Conservation (phyloP, 2,113 vertebrate genomes). For the Catharus bicknelli region DNA sequence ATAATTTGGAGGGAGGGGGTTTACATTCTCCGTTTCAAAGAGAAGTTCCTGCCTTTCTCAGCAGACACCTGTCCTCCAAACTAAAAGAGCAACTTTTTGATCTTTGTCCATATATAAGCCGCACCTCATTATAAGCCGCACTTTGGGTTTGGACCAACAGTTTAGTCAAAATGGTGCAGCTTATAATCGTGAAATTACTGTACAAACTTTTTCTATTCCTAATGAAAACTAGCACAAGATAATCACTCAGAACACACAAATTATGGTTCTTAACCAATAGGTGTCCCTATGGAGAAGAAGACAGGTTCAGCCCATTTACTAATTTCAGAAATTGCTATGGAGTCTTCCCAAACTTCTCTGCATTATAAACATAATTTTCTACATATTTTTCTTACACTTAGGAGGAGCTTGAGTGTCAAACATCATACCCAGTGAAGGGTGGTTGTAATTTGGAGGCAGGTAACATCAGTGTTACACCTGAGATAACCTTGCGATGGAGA, state of each 20-base stretch:
- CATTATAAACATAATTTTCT: not conserved
- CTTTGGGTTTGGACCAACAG: no score
- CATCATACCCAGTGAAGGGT: not conserved
- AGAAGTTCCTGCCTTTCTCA: no score
- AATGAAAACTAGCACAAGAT: not conserved
- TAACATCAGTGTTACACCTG: rapidly evolving
- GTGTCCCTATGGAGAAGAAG: not conserved
- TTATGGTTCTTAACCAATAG: not conserved
- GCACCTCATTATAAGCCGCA: no score
- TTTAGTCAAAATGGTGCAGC: no score
- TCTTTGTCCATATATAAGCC: no score
- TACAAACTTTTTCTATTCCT: not conserved
- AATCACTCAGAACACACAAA: not conserved
- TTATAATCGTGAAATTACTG: no score
- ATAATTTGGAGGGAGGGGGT: no score
- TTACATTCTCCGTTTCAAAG: no score
- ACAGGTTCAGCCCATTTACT: not conserved
- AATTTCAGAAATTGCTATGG: not conserved
- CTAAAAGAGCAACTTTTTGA: no score
- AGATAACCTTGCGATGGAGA: not conserved
- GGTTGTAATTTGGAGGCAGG: not conserved
- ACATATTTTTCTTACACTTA: not conserved
- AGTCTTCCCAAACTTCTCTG: not conserved
- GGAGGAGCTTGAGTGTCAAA: not conserved
- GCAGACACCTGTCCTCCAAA: no score